Base-by-base conservation (phyloP, 2,888 invertebrate genomes). In the Colostygia pectinataria region DNA sequence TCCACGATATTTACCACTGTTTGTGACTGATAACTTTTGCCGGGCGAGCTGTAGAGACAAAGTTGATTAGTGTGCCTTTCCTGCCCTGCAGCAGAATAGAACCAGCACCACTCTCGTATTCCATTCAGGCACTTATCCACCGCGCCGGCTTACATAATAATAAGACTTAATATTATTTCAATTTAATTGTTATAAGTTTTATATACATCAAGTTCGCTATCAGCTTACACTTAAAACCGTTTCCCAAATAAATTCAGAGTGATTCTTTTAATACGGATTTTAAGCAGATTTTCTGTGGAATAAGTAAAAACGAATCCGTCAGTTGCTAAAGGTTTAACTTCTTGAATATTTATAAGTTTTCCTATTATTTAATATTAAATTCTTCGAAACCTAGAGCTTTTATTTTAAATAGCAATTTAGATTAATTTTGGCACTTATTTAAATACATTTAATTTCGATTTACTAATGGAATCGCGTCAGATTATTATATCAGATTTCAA, bases 211-310 rank as follows among this genome's bases (percentile, higher is more conserved):
- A 1, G 13, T 23, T 28, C 65, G 61, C 72, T 49, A 0, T 1
- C 9, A 23, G 34, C 61, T 63, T 32, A 9, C 43, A 1, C n/a
- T 68, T 73, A 70, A 53, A 15, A 48, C 71, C 62, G 45, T 55
- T 33, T 50, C 63, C 68, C 69, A 86, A 90, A 88, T 88, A 90
- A 89, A 89, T 88, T 87, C 86, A 82, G 77, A 89, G 88, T 88
- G 89, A 88, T 90, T 89, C 88, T 88, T 89, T 87, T 87, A 88
- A 90, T 88, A 83, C 86, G 86, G 88, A 88, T 88, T 89, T 90
- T 87, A 90, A 88, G 88, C 87, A 89, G 89, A 89, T 89, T 88
- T 90, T 86, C 87, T 86, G 87, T 83, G 77, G 87, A 87, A 87
- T 88, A 88, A 88, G 87, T 87, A 88, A 87, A 88, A 88, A 88